Base-by-base conservation (phyloP, 1,140 invertebrate genomes). In the Dinoponera quadriceps region DNA sequence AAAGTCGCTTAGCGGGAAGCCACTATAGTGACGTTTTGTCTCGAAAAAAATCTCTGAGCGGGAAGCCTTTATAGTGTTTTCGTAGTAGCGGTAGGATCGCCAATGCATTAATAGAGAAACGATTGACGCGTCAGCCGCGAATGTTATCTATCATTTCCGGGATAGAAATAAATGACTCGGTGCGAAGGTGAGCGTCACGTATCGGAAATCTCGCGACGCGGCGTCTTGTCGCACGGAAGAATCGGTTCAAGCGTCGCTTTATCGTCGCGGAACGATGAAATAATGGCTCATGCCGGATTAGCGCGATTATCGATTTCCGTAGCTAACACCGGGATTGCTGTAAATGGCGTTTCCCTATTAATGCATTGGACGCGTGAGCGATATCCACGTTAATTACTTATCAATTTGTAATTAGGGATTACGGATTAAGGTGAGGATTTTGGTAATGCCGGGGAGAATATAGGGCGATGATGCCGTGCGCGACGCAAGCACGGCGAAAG, bases 331-430 rank as follows among this genome's bases (percentile, higher is more conserved):
- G 51, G 75, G 44, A 80, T 80, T 71, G 65, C 75, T 22, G n/a
- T 57, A 80, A 80, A 80, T 80, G 54, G 54, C 25, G 33, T n/a
- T 80, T 27, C 25, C 49, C 69, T 80, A 80, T 80, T 80, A 80
- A 80, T 80, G 75, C 20, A 71, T 80, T 18, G 75, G 44, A 22
- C 65, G 51, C 51, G 51, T 80, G 65, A 80, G 66, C 65, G 65
- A 80, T 80, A 80, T 80, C 69, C 75, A 69, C 75, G 51, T 80
- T 80, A 80, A 80, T 80, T 80, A 80, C 65, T 80, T 80, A 80
- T 80, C 65, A 80, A 80, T 80, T 80, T 80, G 75, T 71, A 80
- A 80, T 80, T 80, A 80, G 65, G 65, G 65, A 80, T 80, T 80
- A 80, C 29, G 75, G 75, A 80, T 80, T 80, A 80, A 80, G 75